Base-by-base conservation (phyloP, 1,140 invertebrate species). In the Philopotamus ludificatus region DNA sequence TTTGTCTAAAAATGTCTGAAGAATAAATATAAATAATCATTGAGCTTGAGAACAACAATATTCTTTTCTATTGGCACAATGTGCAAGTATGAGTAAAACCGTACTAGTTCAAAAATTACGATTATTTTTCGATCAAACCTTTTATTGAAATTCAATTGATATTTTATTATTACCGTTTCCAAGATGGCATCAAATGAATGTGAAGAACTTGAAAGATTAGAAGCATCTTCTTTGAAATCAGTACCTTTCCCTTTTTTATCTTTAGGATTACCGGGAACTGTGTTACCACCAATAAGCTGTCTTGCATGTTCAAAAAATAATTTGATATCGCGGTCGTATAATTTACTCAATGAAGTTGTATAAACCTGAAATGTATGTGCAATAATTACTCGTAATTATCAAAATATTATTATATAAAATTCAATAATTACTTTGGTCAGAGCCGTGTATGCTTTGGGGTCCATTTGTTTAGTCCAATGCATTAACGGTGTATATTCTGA, bases 381-480 rank as follows among this genome's bases (percentile, higher is more conserved):
- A n/a, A 10, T n/a, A 9, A 10, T n/a, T 41, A 41, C 9, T 41
- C 9, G n/a, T 10, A 41, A 10, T 41, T 9, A 41, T n/a, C n/a
- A 41, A n/a, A 41, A n/a, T n/a, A n/a, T n/a, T n/a, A n/a, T n/a
- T 49, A 7, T 16, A 15, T 49, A 49, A 49, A 49, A 49, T 8
- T 15, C 4, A 49, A 49, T 21, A 53, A 44, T 8, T 57, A 65
- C 58, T 49, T 22, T 89, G 42, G 87, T 86, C 15, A 98, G 82
- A 25, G 87, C 87, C 23, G 83, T 79, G 79, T 94, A 97, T 9
- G 89, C 87, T 73, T 89, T 88, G 42, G 85, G 83, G 75, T 97
- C 94, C 81, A 94, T 89, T 42, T 86, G 86, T 80, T 93, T 90
- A 15, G 92, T 81, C 89, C 95, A 94, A 74, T 92, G 89, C 89